Evolutionary conservation across 2,113 vertebrate species (phyloP).

Genomic region (Cettia cetti): DNA sequence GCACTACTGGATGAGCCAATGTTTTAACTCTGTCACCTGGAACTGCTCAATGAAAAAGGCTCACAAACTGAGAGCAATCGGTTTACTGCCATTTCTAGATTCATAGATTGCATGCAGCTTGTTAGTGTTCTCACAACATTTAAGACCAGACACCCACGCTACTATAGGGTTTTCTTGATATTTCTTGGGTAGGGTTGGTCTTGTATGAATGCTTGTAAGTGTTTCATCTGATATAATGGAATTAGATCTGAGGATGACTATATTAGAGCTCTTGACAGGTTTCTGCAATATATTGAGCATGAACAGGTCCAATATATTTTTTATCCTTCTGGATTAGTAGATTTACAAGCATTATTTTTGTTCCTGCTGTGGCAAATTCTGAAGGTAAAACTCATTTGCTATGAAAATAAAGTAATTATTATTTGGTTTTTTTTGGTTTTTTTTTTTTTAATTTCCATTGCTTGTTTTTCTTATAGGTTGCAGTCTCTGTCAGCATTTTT

Average conservation of each 20-base stretch:
- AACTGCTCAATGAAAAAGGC: constrained; percentile 49
- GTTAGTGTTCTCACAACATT: constrained; percentile 50
- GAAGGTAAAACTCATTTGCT: neutral
- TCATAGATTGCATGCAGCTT: constrained; percentile 58
- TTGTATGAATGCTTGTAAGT: constrained; percentile 44
- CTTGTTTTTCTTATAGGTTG: constrained; percentile 32
- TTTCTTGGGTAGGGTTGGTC: constrained; percentile 35
- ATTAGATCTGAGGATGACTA: constrained; percentile 56
- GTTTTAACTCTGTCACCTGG: constrained; percentile 62
- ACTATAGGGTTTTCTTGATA: constrained; percentile 39
- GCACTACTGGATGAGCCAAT: constrained; percentile 22
- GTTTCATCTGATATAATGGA: constrained; percentile 62
- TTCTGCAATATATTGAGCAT: constrained; percentile 25
- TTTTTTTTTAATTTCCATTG: neutral
- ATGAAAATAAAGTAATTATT: neutral
- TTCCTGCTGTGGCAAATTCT: neutral
- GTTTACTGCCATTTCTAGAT: constrained; percentile 66
- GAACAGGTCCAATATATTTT: neutral
- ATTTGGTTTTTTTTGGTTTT: constrained; percentile 48
- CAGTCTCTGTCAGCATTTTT: constrained; percentile 60
- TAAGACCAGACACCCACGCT: constrained; percentile 34
- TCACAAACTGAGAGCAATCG: constrained; percentile 69
- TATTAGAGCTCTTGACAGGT: constrained; percentile 43
- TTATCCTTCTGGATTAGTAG: constrained; percentile 11
- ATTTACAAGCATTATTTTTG: neutral